Conservation (phyloP, 2,113 vertebrate genomes). For the Ascaphus truei region DNA sequence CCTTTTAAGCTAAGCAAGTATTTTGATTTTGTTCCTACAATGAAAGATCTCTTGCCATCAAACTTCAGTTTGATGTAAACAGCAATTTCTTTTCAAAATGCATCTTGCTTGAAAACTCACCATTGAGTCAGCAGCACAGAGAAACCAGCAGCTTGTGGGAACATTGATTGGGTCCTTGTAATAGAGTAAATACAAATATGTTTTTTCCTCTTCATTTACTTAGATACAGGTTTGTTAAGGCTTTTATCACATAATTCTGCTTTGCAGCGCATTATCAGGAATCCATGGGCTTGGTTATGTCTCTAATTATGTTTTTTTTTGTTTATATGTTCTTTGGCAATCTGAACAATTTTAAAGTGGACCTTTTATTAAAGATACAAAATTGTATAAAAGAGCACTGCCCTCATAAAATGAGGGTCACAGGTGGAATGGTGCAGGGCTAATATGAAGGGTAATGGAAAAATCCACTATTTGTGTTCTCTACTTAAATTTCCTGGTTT, state of each 20-base stretch:
- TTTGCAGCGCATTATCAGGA: constrained; percentile 61
- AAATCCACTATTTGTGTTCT: constrained; percentile 76
- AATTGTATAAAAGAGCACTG: constrained; percentile 62
- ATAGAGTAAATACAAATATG: constrained; percentile 47
- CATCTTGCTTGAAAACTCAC: no score
- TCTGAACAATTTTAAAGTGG: constrained; percentile 62
- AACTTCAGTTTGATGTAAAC: no score
- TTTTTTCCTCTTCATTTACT: constrained; percentile 31
- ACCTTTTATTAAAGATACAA: constrained; percentile 61
- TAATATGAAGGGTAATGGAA: constrained; percentile 86
- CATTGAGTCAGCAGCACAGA: not conserved
- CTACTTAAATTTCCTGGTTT: constrained; percentile 78
- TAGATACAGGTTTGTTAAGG: constrained; percentile 52
- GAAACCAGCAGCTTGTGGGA: not conserved
- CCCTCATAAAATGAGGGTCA: constrained; percentile 60
- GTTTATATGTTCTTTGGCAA: constrained; percentile 58
- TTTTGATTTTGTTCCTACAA: no score
- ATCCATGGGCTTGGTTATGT: constrained; percentile 65
- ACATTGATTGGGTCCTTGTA: constrained; percentile 40
- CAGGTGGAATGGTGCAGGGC: constrained; percentile 75
- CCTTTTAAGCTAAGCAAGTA: no score
- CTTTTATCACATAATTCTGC: constrained; percentile 55
- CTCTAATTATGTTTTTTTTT: constrained; percentile 53
- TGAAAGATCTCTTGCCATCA: no score
- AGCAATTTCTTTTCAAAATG: no score